These are phyloP conservation scores for Philopotamus ludificatus DNA, from an alignment of 1,140 invertebrate genomes.

Conservation along the genomic window DNA sequence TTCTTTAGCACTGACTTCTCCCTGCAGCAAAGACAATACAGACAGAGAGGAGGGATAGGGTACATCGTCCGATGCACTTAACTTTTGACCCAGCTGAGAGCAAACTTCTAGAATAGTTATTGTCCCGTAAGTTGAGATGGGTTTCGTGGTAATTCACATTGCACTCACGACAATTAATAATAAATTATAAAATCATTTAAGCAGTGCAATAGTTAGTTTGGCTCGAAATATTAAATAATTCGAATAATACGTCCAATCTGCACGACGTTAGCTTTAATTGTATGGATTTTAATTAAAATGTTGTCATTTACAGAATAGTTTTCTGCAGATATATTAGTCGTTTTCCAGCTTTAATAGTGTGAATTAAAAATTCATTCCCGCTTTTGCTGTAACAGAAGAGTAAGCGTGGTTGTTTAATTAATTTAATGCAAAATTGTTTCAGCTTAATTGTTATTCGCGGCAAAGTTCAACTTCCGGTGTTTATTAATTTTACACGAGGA, in stretches of 20 bases:
- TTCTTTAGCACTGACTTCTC: neutral
- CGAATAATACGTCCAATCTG: no score
- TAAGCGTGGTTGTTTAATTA: constrained; percentile 1
- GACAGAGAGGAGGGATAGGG: neutral
- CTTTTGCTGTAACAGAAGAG: neutral
- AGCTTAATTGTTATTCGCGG: constrained; percentile 9
- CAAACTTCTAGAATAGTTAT: neutral
- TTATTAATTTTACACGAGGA: neutral
- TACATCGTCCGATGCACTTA: neutral
- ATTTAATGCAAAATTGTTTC: constrained; percentile 9
- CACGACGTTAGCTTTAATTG: no score
- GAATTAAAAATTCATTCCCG: neutral
- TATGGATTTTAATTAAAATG: no score
- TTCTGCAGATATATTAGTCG: no score
- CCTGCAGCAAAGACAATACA: neutral
- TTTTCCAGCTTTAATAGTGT: no score
- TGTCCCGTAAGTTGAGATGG: neutral
- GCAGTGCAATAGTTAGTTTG: no score
- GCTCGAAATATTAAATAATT: no score
- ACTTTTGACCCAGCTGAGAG: neutral
- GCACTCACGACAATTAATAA: no score
- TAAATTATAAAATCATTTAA: no score
- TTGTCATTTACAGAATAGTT: no score
- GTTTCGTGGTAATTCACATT: no score
- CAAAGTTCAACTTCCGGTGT: neutral